Percentiles rank a stretch among this genome's conserved stretches.
phyloP scores from a whole-genome alignment of 2,888 invertebrate species.

The Petrolisthes cinctipes region DNA sequence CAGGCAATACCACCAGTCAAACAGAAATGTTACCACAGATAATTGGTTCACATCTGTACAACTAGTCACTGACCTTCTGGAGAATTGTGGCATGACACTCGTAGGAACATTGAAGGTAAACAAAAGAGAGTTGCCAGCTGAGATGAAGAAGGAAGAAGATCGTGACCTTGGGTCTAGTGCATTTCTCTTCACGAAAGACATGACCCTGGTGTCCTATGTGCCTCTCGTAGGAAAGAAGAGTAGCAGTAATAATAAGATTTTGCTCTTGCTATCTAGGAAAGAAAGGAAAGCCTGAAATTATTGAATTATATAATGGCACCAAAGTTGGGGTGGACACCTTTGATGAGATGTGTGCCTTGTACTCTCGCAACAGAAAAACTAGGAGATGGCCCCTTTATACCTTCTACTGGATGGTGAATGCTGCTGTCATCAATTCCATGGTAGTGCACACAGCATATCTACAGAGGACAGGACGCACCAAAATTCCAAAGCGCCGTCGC shows the following conservation, averaged over 20 bases:
- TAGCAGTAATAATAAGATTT: slow-evolving; percentile 3
- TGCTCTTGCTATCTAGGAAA: background rate
- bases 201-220: background rate
- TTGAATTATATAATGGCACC: slow-evolving; percentile 17
- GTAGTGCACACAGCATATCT: slow-evolving; percentile 15
- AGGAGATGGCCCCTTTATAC: background rate
- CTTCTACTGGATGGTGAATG: background rate
- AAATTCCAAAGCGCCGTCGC: background rate
- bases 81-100: too few species aligned
- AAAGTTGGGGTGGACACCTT: slow-evolving; percentile 5
- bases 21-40: background rate
- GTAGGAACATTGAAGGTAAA: slow-evolving; percentile 32
- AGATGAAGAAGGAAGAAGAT: slow-evolving; percentile 18
- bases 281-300: slow-evolving; percentile 14
- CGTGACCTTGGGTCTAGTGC: slow-evolving; percentile 23
- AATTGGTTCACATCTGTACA: slow-evolving; percentile 1
- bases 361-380: background rate
- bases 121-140: slow-evolving; percentile 23
- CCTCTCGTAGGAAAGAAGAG: background rate
- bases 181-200: slow-evolving; percentile 27
- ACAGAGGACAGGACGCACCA: background rate
- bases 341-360: background rate
- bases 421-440: background rate
- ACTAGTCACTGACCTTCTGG: background rate
- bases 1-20: background rate